Evolutionary conservation across 2,888 invertebrate species (phyloP), one percentile per base, ranked within the genome.

Genomic region (Lordiphosa fenestrarum): DNA sequence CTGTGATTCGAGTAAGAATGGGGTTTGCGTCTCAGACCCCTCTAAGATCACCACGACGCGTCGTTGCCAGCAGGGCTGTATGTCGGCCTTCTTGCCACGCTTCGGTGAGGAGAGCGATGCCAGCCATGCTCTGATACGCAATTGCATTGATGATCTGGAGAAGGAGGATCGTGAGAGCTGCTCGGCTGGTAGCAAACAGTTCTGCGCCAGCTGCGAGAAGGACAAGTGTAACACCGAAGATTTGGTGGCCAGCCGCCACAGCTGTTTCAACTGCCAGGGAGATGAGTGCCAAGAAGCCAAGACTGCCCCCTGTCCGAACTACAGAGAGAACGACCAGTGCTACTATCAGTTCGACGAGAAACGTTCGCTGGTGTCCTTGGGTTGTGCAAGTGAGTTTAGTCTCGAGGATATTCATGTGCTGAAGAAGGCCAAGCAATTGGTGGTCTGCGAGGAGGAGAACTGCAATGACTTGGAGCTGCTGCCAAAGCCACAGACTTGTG

Each of bases 111-210:
- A 66, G 0, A 73, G 65, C n/a, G 65, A 89, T 10, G 66, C 86
- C 23, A 80, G 81, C n/a, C 88, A 84, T 33, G 83, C 74, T 0
- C 46, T 87, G n/a, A 38, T 78, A 1, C 78, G 88, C 15, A 78
- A 84, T 6, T 88, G 88, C 46, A 69, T 78, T 6, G 87, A 88
- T 49, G 89, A 88, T 21, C 69, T 85, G 62, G 88, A 89, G 30
- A 13, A 50, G 0, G 71, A 56, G 33, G 87, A 89, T 21, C 86
- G 85, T 0, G 53, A 62, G 0, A 58, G 50, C 0, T 88, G 88
- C 53, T 52, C 39, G 6, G 66, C 66, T 0, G 86, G 77, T 1
- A 49, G 54, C 5, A 76, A 85, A 4, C 33, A 61, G 0, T 15
- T 69, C 19, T 88, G 88, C 6, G 54, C 70, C 5, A 71, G 69